Evolutionary conservation across 1,140 invertebrate genomes (phyloP).

Genomic region (Drosophila ohnishii): DNA sequence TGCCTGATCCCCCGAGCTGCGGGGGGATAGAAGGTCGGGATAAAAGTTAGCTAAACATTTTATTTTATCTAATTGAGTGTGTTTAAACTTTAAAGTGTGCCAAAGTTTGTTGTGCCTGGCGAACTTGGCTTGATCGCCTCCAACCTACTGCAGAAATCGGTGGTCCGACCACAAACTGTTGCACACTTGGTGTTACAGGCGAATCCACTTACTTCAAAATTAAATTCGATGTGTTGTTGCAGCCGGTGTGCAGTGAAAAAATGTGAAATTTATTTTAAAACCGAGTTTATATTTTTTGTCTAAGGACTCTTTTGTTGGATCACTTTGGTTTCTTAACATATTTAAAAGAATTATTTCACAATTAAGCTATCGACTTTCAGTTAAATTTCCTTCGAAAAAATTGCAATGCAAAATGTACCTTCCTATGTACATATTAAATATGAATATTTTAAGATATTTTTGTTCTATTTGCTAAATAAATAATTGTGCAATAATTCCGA

Average conservation of each 20-base stretch:
- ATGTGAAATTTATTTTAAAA: not conserved
- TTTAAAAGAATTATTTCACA: too few relatives aligned
- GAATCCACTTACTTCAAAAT: constrained; percentile 9
- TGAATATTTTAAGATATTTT: too few relatives aligned
- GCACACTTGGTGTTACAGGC: constrained; percentile 27
- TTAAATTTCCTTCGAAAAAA: too few relatives aligned
- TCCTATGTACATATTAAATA: too few relatives aligned
- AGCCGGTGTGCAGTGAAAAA: not conserved
- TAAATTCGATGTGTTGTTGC: constrained; percentile 20
- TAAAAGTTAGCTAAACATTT: constrained; percentile 78
- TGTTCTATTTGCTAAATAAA: too few relatives aligned
- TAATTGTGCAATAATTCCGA: not conserved
- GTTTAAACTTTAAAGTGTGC: constrained; percentile 80
- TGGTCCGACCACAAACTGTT: constrained; percentile 57
- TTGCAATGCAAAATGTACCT: too few relatives aligned
- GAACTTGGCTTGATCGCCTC: constrained; percentile 39
- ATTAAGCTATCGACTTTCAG: too few relatives aligned
- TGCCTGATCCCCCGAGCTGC: constrained; percentile 51
- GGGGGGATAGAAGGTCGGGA: constrained; percentile 1
- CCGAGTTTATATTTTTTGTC: not conserved
- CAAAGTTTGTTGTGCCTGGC: constrained; percentile 63
- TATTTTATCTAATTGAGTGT: constrained; percentile 81
- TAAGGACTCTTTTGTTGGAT: too few relatives aligned
- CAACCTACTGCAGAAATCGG: constrained; percentile 20
- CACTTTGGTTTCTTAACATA: too few relatives aligned